Evolutionary conservation across 1,140 invertebrate species (phyloP).

Genomic region (Monochamus saltuarius): DNA sequence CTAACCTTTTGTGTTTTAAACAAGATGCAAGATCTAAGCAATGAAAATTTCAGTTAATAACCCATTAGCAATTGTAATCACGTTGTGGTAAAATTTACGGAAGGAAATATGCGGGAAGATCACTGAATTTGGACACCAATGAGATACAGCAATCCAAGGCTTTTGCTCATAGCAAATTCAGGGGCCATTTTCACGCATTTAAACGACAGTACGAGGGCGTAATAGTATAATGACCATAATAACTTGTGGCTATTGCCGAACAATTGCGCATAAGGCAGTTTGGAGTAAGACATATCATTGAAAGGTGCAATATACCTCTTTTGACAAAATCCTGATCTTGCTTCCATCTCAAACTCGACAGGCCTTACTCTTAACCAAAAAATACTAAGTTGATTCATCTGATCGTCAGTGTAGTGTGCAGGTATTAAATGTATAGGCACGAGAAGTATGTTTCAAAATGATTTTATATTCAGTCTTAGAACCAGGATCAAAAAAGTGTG

Average conservation of each 20-base stretch:
- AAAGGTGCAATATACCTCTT: constrained; percentile 34
- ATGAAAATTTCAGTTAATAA: constrained; percentile 13
- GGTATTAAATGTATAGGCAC: constrained; percentile 40
- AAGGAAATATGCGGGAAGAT: constrained; percentile 27
- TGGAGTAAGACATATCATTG: constrained; percentile 39
- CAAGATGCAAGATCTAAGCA: not conserved
- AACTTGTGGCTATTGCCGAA: constrained; percentile 44
- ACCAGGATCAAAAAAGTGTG: constrained; percentile 33
- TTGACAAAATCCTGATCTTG: not conserved
- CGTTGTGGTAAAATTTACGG: constrained; percentile 13
- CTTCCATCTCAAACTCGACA: not conserved
- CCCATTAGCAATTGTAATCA: constrained; percentile 1
- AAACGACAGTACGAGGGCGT: constrained; percentile 46
- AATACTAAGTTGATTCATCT: constrained; percentile 1
- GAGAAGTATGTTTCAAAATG: constrained; percentile 36
- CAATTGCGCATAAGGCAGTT: constrained; percentile 44
- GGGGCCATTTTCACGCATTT: constrained; percentile 46
- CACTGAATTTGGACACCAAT: constrained; percentile 26
- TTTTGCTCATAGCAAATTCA: constrained; percentile 43
- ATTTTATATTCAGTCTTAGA: constrained; percentile 23
- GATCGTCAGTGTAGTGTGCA: constrained; percentile 6
- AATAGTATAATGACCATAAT: constrained; percentile 50
- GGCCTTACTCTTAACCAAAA: not conserved
- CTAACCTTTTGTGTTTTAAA: constrained; percentile 15
- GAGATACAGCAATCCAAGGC: constrained; percentile 34